phyloP scores from a whole-genome alignment of 2,113 vertebrate genomes.

The Pterophyllum scalare region DNA sequence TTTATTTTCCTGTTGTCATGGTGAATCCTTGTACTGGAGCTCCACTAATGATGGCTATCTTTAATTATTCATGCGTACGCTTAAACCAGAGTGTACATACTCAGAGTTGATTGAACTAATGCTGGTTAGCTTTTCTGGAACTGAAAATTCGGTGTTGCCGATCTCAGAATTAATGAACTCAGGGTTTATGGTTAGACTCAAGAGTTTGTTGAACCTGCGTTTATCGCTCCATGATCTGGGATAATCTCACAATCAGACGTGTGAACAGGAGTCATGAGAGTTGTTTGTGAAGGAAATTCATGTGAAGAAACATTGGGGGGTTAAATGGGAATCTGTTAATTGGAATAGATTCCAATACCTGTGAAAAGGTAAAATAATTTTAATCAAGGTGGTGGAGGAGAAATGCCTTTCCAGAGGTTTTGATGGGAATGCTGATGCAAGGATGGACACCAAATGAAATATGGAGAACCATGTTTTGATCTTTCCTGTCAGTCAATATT shows the following conservation, averaged over 20 bases:
- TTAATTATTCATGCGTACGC: not conserved
- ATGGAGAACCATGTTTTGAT: not conserved
- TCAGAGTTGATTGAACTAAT: not conserved
- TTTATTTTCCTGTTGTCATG: not conserved
- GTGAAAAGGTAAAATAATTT: not conserved
- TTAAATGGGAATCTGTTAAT: not conserved
- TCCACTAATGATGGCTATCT: not conserved
- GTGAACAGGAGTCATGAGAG: not conserved
- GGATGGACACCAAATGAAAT: not conserved
- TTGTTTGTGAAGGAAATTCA: no score
- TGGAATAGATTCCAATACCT: not conserved
- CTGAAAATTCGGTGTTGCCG: not conserved
- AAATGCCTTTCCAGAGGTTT: not conserved
- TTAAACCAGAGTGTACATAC: not conserved
- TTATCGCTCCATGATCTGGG: not conserved
- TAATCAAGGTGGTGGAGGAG: not conserved
- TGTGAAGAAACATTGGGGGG: not conserved
- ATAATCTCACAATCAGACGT: not conserved
- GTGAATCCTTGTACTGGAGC: not conserved
- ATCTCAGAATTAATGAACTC: not conserved
- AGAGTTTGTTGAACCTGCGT: not conserved
- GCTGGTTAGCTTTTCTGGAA: not conserved
- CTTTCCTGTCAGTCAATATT: not conserved
- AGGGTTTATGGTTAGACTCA: not conserved
- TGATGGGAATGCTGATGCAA: not conserved